Evolutionary conservation across 2,113 vertebrate genomes (phyloP).

Genomic region (Mesitornis unicolor): DNA sequence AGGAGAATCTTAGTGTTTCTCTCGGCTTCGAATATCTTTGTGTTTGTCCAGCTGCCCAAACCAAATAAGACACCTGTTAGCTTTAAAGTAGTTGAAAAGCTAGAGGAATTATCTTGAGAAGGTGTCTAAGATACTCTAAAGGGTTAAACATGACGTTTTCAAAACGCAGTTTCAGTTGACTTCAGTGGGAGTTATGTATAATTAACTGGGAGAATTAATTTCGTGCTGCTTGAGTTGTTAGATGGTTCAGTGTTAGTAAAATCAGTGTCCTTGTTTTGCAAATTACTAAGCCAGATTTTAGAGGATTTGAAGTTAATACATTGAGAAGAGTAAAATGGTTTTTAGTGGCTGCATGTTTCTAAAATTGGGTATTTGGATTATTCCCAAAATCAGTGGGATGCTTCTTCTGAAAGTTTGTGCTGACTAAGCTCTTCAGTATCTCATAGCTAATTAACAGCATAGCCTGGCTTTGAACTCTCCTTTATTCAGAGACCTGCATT

Average conservation of each 20-base stretch:
- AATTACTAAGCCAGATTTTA: neutral
- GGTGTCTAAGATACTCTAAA: neutral
- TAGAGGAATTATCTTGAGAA: neutral
- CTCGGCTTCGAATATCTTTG: neutral
- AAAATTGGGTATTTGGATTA: neutral
- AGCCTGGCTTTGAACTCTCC: neutral
- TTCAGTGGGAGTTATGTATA: neutral
- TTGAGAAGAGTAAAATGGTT: neutral
- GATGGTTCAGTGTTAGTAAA: neutral
- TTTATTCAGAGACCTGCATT: neutral
- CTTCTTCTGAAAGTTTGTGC: neutral
- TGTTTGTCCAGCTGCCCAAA: neutral
- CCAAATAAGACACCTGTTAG: neutral
- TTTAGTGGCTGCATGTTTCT: neutral
- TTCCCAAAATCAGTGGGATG: neutral
- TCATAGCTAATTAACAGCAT: neutral
- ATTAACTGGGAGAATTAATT: neutral
- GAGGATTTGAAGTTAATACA: neutral
- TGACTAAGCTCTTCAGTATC: neutral
- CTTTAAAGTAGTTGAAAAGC: neutral
- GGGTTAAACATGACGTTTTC: neutral
- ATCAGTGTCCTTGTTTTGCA: neutral
- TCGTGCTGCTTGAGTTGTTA: neutral
- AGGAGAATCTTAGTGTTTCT: neutral
- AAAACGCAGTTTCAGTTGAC: neutral